A percentile compares a stretch with the other conserved stretches of the same genome.
These are phyloP conservation scores for Phyllostomus discolor DNA, from an alignment of 2,113 vertebrate genomes.

Conservation along the genomic window DNA sequence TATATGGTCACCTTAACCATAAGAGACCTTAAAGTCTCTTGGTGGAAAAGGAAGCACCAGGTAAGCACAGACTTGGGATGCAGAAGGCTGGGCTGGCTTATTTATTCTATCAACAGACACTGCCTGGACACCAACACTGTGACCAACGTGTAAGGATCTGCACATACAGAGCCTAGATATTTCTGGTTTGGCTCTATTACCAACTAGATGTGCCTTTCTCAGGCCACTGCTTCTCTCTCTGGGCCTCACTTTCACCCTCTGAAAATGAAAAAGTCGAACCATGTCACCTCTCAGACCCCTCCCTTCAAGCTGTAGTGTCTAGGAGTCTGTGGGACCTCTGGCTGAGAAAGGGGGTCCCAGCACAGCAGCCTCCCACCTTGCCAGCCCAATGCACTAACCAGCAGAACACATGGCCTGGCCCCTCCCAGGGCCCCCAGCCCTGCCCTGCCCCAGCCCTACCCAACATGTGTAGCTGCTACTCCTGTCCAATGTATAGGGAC, in stretches of 20 bases:
- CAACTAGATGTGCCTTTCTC: background rate
- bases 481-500: background rate
- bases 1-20: too few species aligned
- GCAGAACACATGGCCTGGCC: slow-evolving; percentile 56
- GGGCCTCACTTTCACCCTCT: background rate
- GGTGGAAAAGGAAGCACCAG: background rate
- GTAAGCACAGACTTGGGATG: background rate
- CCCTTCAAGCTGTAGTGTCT: slow-evolving; percentile 52
- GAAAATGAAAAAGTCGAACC: background rate
- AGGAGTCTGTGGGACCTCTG: background rate
- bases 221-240: background rate
- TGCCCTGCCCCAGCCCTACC: background rate
- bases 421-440: background rate
- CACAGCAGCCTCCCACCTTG: slow-evolving; percentile 33
- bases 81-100: background rate
- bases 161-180: too few species aligned
- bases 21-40: background rate
- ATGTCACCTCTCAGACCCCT: background rate
- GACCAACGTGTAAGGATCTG: background rate
- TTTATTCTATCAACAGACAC: background rate
- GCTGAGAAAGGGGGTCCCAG: slow-evolving; percentile 35
- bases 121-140: background rate
- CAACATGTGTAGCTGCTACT: background rate
- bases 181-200: background rate
- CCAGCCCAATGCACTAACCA: slow-evolving; percentile 49